Conservation (phyloP, 2,113 vertebrate species). For the Nerophis lumbriciformis region DNA sequence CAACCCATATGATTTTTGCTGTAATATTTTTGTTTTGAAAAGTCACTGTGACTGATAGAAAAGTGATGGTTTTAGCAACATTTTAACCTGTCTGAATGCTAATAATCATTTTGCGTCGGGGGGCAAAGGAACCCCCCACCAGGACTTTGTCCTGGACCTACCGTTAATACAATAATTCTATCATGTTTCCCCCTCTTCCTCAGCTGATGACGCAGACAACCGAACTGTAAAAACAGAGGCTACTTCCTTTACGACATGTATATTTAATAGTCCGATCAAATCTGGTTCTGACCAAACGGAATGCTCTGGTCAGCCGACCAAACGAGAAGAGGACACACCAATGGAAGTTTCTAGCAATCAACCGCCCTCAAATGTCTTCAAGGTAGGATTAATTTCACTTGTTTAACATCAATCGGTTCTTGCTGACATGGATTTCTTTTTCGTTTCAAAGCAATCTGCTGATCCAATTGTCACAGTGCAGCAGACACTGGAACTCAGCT, state of each 20-base stretch:
- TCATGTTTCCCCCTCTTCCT: constrained; percentile 34
- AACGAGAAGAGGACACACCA: constrained; percentile 89
- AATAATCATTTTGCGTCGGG: too few species aligned
- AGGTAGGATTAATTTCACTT: constrained; percentile 59
- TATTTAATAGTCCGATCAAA: constrained; percentile 91
- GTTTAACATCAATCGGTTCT: not conserved
- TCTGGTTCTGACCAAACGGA: constrained; percentile 79
- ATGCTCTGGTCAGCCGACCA: constrained; percentile 72
- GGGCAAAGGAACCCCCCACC: too few species aligned
- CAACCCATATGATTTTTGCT: too few species aligned
- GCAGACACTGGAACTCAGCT: constrained; percentile 79
- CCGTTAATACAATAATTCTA: not conserved
- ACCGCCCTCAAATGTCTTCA: constrained; percentile 75
- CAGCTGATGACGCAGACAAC: constrained; percentile 73
- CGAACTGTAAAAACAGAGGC: constrained; percentile 89
- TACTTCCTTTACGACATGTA: constrained; percentile 82
- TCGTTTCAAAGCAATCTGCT: constrained; percentile 64
- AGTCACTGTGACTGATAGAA: too few species aligned
- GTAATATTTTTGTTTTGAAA: too few species aligned
- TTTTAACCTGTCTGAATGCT: too few species aligned
- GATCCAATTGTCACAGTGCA: constrained; percentile 81
- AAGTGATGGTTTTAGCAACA: too few species aligned
- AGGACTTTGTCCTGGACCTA: too few species aligned
- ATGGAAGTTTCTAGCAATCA: constrained; percentile 93
- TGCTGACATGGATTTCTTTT: constrained; percentile 9